Evolutionary conservation across 2,888 invertebrate species (phyloP).

Genomic region (Chironomus riparius): DNA sequence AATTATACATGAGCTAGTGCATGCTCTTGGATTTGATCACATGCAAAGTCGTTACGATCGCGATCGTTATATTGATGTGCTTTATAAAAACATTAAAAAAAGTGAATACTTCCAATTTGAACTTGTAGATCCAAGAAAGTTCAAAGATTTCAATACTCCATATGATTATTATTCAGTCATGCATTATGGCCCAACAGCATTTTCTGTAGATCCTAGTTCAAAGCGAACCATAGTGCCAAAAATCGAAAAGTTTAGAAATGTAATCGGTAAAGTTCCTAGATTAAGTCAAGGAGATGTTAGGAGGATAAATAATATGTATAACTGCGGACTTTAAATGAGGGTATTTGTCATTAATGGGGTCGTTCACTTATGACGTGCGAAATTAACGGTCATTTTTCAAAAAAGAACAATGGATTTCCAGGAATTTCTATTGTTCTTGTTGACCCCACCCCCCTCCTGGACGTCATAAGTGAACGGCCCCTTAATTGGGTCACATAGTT

Average conservation of each 20-base stretch:
- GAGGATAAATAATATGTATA: conserved; percentile 16
- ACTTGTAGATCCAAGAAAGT: background rate
- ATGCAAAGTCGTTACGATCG: conserved; percentile 9
- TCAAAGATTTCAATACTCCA: background rate
- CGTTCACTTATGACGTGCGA: too few species aligned
- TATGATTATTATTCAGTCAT: conserved; percentile 9
- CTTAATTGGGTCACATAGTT: too few species aligned
- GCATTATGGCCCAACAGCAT: conserved; percentile 1
- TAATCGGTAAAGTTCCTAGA: background rate
- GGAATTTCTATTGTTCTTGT: too few species aligned
- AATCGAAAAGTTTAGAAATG: background rate
- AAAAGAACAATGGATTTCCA: too few species aligned
- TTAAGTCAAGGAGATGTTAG: background rate
- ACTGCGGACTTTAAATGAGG: background rate
- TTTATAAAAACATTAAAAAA: background rate
- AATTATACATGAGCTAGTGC: background rate
- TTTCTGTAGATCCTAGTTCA: background rate
- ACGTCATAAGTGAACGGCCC: too few species aligned
- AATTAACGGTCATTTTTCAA: too few species aligned
- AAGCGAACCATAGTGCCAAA: background rate
- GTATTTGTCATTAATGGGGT: too few species aligned
- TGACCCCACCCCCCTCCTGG: too few species aligned
- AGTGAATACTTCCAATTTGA: background rate
- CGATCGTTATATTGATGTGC: background rate
- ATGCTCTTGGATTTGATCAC: conserved; percentile 15